Conservation (phyloP, 2,888 invertebrate genomes). For the Trissolcus japonicus region DNA sequence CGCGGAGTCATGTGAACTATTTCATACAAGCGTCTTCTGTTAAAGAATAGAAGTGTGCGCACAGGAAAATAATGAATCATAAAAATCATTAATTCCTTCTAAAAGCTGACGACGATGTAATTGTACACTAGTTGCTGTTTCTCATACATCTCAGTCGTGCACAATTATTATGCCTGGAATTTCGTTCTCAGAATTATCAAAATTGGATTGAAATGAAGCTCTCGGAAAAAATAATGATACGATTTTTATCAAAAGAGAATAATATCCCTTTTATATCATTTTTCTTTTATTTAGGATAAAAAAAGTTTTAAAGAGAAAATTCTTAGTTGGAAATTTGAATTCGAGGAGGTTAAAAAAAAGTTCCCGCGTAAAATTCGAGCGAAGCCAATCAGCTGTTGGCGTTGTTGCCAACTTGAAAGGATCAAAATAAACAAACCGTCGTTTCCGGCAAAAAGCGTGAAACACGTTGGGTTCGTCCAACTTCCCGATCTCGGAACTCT, state of each 20-base stretch:
- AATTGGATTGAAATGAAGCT: constrained; percentile 15
- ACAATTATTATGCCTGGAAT: constrained; percentile 27
- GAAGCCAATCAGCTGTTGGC: too few relatives aligned
- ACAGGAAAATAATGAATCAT: constrained; percentile 41
- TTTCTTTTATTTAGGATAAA: too few relatives aligned
- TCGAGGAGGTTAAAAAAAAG: too few relatives aligned
- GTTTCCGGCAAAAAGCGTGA: not conserved
- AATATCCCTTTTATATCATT: too few relatives aligned
- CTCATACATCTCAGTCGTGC: constrained; percentile 35
- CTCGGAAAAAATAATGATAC: not conserved
- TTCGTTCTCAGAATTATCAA: constrained; percentile 33
- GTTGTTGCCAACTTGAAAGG: too few relatives aligned
- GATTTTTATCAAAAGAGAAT: too few relatives aligned
- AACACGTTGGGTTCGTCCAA: constrained; percentile 10
- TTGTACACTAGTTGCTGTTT: constrained; percentile 29
- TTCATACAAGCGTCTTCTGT: constrained; percentile 17
- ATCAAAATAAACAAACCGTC: too few relatives aligned
- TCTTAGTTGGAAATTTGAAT: too few relatives aligned
- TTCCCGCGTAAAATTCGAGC: too few relatives aligned
- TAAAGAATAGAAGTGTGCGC: constrained; percentile 16
- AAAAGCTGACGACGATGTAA: constrained; percentile 42
- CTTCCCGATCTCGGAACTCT: not conserved
- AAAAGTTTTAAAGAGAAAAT: too few relatives aligned
- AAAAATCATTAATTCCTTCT: constrained; percentile 47
- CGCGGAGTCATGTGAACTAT: constrained; percentile 37